A percentile compares a stretch with the other conserved stretches of the same genome.
Evolutionary conservation across 2,797 vertebrate species (phyloP).

Genomic region (Myotis planiceps): DNA sequence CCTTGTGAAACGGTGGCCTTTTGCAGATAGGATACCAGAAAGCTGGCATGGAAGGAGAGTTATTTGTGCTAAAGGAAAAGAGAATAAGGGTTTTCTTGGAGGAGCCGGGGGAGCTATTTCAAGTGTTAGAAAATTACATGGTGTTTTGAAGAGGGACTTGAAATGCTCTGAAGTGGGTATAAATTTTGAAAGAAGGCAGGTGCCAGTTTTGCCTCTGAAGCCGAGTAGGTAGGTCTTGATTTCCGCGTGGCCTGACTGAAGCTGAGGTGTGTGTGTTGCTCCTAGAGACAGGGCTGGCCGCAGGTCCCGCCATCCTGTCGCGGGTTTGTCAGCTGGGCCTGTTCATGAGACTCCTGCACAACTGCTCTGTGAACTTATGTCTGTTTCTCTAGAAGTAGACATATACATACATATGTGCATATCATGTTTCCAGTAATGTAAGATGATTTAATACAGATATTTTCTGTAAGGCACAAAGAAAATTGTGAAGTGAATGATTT

Average conservation of each 20-base stretch:
- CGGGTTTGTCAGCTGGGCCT: neutral
- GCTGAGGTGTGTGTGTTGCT: neutral
- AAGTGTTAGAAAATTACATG: neutral
- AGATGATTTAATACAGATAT: neutral
- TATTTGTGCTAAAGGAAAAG: conserved; percentile 2
- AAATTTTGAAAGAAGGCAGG: conserved; percentile 36
- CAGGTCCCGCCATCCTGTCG: neutral
- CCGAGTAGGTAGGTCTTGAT: neutral
- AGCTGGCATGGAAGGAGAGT: neutral
- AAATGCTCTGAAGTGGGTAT: neutral
- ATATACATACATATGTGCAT: neutral
- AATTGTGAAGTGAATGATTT: neutral
- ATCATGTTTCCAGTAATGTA: neutral
- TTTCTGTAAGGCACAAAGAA: neutral
- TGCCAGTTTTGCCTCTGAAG: neutral
- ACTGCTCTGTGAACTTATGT: neutral
- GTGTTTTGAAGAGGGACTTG: conserved; percentile 21
- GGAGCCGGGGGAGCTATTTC: neutral
- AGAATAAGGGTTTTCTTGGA: neutral
- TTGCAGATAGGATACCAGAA: neutral
- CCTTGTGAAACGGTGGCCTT: neutral
- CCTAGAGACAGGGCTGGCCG: neutral
- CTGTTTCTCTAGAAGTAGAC: neutral
- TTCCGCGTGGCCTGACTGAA: neutral
- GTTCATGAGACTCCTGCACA: neutral